Conservation (phyloP, 2,888 invertebrate species). For the Trilocha varians region DNA sequence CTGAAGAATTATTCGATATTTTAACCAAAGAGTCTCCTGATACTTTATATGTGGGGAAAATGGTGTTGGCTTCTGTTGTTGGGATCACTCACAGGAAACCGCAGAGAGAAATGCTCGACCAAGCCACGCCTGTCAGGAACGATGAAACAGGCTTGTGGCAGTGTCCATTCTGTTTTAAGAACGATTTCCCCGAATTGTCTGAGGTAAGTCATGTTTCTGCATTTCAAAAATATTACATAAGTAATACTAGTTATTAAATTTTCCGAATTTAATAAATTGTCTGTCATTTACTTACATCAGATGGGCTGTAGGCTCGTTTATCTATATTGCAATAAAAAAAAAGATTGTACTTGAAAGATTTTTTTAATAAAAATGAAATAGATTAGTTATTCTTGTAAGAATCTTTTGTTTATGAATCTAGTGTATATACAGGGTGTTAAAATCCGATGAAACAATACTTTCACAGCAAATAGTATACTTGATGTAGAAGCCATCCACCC, state of each 20-base stretch:
- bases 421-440: too few relatives aligned
- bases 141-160: conserved; percentile 97
- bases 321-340: too few relatives aligned
- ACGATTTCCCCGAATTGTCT: conserved; percentile 95
- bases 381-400: not conserved
- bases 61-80: conserved; percentile 86
- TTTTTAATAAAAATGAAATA: too few relatives aligned
- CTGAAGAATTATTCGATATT: conserved; percentile 94
- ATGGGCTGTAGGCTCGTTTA: too few relatives aligned
- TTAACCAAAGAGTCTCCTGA: conserved; percentile 97
- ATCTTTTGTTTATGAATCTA: not conserved
- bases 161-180: conserved; percentile 97
- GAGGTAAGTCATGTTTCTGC: conserved; percentile 76
- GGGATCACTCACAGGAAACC: conserved; percentile 92
- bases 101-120: conserved; percentile 93
- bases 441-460: too few relatives aligned
- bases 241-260: too few relatives aligned
- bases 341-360: too few relatives aligned
- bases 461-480: too few relatives aligned
- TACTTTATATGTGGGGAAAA: conserved; percentile 90
- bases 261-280: too few relatives aligned
- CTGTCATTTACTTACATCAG: too few relatives aligned
- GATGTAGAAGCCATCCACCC: too few relatives aligned
- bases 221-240: too few relatives aligned
- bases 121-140: conserved; percentile 95